phyloP scores from a whole-genome alignment of 1,140 invertebrate genomes.

The Pseudomyrmex concolor region DNA sequence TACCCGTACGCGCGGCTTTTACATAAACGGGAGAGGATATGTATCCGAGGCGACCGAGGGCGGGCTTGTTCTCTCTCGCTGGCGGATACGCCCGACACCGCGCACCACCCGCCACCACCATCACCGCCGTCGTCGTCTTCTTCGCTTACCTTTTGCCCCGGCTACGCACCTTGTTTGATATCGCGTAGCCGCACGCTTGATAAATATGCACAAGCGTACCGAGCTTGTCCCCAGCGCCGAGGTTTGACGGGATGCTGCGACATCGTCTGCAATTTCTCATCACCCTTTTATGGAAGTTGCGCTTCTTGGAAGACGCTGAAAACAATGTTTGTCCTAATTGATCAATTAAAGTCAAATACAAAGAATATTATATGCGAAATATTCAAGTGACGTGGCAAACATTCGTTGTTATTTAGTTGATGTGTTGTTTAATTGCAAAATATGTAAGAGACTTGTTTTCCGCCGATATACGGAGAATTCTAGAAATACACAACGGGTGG shows the following conservation, averaged over 20 bases:
- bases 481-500: background rate
- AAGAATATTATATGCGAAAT: no score
- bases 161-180: constrained; percentile 56
- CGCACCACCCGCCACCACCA: background rate
- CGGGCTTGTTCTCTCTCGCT: constrained; percentile 56
- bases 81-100: constrained; percentile 55
- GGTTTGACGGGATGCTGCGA: constrained; percentile 18
- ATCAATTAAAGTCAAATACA: no score
- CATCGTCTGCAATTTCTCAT: constrained; percentile 16
- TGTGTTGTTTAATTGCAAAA: background rate
- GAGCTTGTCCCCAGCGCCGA: constrained; percentile 43
- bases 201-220: constrained; percentile 58
- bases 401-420: background rate
- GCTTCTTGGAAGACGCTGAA: constrained; percentile 7
- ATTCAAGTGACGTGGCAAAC: background rate
- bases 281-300: background rate
- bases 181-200: constrained; percentile 46
- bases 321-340: background rate
- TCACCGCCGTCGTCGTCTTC: constrained; percentile 23
- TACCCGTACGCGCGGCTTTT: constrained; percentile 53
- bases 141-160: constrained; percentile 54
- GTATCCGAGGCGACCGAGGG: constrained; percentile 53
- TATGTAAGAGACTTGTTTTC: constrained; percentile 2
- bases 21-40: constrained; percentile 58
- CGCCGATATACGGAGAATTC: background rate